These are phyloP conservation scores for Brienomyrus longianalis DNA, from an alignment of 2,113 vertebrate genomes.

Conservation along the genomic window DNA sequence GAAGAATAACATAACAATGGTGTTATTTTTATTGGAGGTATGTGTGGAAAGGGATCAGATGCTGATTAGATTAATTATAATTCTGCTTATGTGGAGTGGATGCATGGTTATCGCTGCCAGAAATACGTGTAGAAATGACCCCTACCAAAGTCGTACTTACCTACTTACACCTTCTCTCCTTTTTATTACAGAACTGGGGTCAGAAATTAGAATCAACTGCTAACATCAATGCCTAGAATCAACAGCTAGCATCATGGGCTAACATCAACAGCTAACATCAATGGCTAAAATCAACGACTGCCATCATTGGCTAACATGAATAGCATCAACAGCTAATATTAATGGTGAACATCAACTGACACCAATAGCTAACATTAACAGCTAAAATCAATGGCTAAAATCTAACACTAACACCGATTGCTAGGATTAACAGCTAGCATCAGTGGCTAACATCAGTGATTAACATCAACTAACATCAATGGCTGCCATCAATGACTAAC, in stretches of 20 bases:
- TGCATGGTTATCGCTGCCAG: no score
- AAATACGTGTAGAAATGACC: background rate
- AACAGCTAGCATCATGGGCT: background rate
- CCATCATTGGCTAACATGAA: background rate
- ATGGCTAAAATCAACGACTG: background rate
- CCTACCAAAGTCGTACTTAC: background rate
- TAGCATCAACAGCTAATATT: background rate
- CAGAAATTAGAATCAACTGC: background rate
- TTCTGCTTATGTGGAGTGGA: background rate
- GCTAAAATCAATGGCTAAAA: background rate
- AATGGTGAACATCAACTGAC: background rate
- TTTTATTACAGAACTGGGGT: background rate
- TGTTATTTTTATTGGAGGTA: slow-evolving; percentile 12
- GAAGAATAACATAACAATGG: slow-evolving; percentile 30
- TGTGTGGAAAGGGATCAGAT: background rate
- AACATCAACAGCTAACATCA: background rate
- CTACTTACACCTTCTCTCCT: background rate
- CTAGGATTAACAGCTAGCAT: background rate
- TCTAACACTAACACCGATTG: background rate
- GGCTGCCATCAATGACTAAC: background rate
- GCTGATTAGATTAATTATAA: background rate
- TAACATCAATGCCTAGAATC: background rate
- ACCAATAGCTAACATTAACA: background rate
- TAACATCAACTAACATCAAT: background rate
- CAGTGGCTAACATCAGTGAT: background rate